Percentiles rank a stretch among this genome's conserved stretches.
These are phyloP conservation scores for Eilema sororculum DNA, from an alignment of 2,888 invertebrate species.

Conservation along the genomic window DNA sequence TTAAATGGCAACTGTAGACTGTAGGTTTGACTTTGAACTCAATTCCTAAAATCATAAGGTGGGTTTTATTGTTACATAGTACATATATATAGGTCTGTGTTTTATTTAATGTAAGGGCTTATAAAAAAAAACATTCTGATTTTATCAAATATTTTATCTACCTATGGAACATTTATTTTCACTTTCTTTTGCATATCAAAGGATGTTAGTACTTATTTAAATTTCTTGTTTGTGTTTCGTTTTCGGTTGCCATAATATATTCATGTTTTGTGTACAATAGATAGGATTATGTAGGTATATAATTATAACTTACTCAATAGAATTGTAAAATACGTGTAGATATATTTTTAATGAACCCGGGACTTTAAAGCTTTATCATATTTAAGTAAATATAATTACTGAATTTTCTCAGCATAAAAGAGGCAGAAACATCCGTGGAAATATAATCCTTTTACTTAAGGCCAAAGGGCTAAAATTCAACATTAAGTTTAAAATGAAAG, in stretches of 20 bases:
- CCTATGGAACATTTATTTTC: constrained; percentile 29
- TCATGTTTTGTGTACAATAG: background rate
- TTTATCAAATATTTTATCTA: constrained; percentile 17
- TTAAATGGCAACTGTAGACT: background rate
- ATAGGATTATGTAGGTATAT: background rate
- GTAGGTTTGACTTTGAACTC: background rate
- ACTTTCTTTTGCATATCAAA: constrained; percentile 27
- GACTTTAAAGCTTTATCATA: background rate
- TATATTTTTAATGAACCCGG: background rate
- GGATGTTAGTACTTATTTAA: constrained; percentile 12
- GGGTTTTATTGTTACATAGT: background rate
- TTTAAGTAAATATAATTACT: too few species aligned
- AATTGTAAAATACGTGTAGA: background rate
- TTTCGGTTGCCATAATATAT: background rate
- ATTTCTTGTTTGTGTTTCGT: constrained; percentile 9
- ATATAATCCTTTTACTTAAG: too few species aligned
- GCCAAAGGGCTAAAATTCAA: too few species aligned
- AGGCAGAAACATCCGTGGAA: too few species aligned
- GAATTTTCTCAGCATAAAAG: too few species aligned
- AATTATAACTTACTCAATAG: background rate
- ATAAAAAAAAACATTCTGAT: constrained; percentile 17
- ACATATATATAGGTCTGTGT: background rate
- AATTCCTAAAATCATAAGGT: background rate
- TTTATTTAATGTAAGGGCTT: too few species aligned
- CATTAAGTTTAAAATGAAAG: too few species aligned